These are phyloP conservation scores for Paralichthys olivaceus DNA, from an alignment of 2,113 vertebrate genomes.

Conservation along the genomic window DNA sequence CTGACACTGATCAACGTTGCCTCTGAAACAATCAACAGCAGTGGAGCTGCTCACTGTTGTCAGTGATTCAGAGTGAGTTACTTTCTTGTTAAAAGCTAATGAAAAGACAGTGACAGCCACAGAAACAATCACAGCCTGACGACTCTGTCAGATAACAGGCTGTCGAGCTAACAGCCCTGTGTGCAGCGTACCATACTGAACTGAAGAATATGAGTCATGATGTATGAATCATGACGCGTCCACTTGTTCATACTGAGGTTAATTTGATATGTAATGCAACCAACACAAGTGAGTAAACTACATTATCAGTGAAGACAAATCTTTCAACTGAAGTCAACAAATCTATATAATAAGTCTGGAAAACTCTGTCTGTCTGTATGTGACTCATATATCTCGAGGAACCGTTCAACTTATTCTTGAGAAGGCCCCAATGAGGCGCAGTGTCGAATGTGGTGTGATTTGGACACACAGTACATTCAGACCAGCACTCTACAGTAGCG, in stretches of 20 bases:
- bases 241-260: too few species aligned
- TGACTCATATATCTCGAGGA: too few species aligned
- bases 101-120: background rate
- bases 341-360: background rate
- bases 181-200: background rate
- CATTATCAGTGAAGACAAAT: background rate
- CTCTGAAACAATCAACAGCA: background rate
- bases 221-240: too few species aligned
- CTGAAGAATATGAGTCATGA: too few species aligned
- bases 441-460: too few species aligned
- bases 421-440: too few species aligned
- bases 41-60: background rate
- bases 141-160: background rate
- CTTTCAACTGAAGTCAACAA: background rate
- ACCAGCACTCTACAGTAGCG: too few species aligned
- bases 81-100: slow-evolving; percentile 3
- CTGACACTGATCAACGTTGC: background rate
- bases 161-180: background rate
- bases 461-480: too few species aligned
- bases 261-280: too few species aligned
- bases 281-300: background rate
- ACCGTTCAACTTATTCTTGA: too few species aligned
- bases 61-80: background rate
- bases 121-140: background rate
- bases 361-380: too few species aligned